phyloP scores from a whole-genome alignment of 2,113 vertebrate species.

The Siniperca knerii region DNA sequence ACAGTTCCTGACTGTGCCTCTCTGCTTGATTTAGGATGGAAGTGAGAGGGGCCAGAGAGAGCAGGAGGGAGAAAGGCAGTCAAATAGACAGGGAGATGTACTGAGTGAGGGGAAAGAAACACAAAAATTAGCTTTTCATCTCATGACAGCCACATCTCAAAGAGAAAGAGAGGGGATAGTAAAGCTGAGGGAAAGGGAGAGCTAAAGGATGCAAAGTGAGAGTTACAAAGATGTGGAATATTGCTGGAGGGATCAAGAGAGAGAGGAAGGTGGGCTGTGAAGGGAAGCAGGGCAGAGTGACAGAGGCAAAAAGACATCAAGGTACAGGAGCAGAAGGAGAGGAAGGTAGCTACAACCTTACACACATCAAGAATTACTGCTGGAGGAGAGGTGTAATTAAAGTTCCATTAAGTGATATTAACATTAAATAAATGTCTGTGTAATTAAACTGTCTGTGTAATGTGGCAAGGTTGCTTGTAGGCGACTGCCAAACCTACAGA shows the following conservation, averaged over 20 bases:
- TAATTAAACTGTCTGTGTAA: slow-evolving; percentile 55
- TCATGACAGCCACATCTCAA: slow-evolving; percentile 65
- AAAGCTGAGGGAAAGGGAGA: slow-evolving; percentile 47
- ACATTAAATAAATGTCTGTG: slow-evolving; percentile 55
- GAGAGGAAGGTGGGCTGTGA: slow-evolving; percentile 34
- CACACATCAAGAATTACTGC: slow-evolving; percentile 47
- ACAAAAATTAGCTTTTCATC: slow-evolving; percentile 68
- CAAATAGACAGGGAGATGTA: slow-evolving; percentile 55
- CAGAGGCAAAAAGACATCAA: slow-evolving; percentile 48
- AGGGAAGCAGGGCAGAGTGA: slow-evolving; percentile 45
- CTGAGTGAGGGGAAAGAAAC: slow-evolving; percentile 29
- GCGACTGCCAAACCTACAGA: slow-evolving; percentile 35
- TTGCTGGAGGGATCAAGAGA: slow-evolving; percentile 53
- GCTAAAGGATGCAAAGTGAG: slow-evolving; percentile 63
- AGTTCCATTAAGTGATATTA: slow-evolving; percentile 61
- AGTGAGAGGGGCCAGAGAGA: slow-evolving; percentile 42
- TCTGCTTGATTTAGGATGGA: slow-evolving; percentile 56
- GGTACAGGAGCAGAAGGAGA: slow-evolving; percentile 28
- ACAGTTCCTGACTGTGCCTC: slow-evolving; percentile 58
- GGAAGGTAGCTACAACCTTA: slow-evolving; percentile 34
- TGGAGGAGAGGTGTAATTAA: slow-evolving; percentile 60
- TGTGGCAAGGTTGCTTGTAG: slow-evolving; percentile 34
- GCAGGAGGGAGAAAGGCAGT: slow-evolving; percentile 38
- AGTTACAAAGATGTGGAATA: slow-evolving; percentile 57
- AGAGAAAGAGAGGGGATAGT: slow-evolving; percentile 51